These are phyloP conservation scores for Porites australiensis DNA, from an alignment of 64 coral and sea anemone genomes.

Conservation along the genomic window DNA sequence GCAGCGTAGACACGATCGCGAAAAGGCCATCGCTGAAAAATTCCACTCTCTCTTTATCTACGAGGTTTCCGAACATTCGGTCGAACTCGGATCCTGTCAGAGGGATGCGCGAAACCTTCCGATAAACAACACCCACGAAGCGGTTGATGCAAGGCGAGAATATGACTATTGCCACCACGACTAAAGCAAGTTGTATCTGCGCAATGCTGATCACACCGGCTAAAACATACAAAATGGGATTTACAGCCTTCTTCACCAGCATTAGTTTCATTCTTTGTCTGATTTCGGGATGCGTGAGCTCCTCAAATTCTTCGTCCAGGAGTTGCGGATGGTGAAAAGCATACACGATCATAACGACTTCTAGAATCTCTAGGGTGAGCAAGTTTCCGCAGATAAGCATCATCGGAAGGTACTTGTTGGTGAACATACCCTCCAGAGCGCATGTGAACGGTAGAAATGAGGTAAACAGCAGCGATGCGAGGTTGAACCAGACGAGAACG, in stretches of 20 bases:
- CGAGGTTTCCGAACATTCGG: slow-evolving; percentile 92
- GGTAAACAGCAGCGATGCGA: slow-evolving; percentile 85
- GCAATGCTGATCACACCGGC: slow-evolving; percentile 84
- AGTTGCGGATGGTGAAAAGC: slow-evolving; percentile 84
- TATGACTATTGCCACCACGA: slow-evolving; percentile 74
- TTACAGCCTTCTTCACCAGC: slow-evolving; percentile 83
- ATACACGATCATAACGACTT: slow-evolving; percentile 84
- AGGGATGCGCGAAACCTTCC: slow-evolving; percentile 56
- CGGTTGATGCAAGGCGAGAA: slow-evolving; percentile 90
- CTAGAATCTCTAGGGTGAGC: slow-evolving; percentile 86
- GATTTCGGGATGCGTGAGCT: slow-evolving; percentile 63
- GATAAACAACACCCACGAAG: slow-evolving; percentile 78
- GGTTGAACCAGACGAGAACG: slow-evolving; percentile 93
- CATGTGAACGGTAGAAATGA: slow-evolving; percentile 92
- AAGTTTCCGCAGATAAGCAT: slow-evolving; percentile 89
- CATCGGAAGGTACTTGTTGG: slow-evolving; percentile 70
- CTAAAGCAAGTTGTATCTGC: slow-evolving; percentile 68
- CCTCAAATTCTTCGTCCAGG: slow-evolving; percentile 74
- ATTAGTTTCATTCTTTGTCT: slow-evolving; percentile 89
- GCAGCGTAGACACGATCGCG: slow-evolving; percentile 92
- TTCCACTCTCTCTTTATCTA: slow-evolving; percentile 95
- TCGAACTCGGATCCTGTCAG: slow-evolving; percentile 80
- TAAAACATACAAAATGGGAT: slow-evolving; percentile 82
- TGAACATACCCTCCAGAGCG: slow-evolving; percentile 81
- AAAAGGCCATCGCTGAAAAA: slow-evolving; percentile 97